phyloP scores from a whole-genome alignment of 2,113 vertebrate genomes.

The Eulemur rufifrons region DNA sequence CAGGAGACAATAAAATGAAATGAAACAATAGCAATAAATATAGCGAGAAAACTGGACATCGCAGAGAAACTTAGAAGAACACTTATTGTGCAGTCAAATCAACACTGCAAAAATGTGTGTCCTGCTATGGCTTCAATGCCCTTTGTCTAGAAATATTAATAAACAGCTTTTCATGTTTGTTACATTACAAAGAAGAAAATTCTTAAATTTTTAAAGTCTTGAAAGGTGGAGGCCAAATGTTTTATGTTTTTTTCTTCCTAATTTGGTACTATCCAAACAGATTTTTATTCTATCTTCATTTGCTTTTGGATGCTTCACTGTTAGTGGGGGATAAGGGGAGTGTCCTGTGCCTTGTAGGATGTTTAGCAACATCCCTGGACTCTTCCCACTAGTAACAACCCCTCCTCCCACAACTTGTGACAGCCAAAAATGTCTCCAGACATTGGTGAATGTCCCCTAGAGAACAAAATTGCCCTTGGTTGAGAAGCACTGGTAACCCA shows the following conservation, averaged over 20 bases:
- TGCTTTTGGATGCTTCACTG: background rate
- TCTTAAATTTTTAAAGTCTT: background rate
- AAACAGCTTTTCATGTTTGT: background rate
- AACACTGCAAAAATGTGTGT: background rate
- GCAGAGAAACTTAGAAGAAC: background rate
- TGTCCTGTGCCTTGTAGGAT: background rate
- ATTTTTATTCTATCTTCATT: background rate
- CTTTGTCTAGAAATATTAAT: conserved; percentile 29
- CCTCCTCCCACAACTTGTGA: background rate
- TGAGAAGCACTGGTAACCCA: background rate
- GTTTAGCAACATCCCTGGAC: background rate
- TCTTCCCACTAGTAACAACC: background rate
- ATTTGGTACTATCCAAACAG: background rate
- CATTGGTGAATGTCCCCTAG: background rate
- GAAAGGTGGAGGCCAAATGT: background rate
- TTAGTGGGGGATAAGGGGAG: background rate
- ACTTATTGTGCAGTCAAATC: conserved; percentile 44
- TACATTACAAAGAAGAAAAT: conserved; percentile 13
- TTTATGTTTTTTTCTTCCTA: background rate
- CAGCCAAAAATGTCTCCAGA: background rate
- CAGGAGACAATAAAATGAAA: conserved; percentile 36
- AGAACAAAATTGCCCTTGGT: background rate
- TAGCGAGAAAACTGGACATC: background rate
- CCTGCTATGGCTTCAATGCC: background rate
- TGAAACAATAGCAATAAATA: conserved; percentile 30